phyloP scores from a whole-genome alignment of 2,113 vertebrate species.

The Otus sunia region DNA sequence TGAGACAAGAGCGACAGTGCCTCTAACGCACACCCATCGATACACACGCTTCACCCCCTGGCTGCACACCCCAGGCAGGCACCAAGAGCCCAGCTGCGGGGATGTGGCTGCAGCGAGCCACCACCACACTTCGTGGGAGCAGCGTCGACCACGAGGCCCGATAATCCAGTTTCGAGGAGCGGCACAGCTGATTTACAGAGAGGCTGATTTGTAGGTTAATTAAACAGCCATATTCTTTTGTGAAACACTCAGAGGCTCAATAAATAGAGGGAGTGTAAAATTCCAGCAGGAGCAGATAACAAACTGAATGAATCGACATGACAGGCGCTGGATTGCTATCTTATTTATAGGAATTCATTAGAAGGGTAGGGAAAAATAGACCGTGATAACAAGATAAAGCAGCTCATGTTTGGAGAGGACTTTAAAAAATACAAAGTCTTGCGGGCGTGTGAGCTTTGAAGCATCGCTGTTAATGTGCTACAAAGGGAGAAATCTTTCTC shows the following conservation, averaged over 20 bases:
- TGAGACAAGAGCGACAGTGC: background rate
- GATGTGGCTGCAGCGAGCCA: background rate
- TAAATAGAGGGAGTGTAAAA: slow-evolving; percentile 26
- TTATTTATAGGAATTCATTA: slow-evolving; percentile 62
- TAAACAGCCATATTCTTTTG: slow-evolving; percentile 58
- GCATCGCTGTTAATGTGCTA: fast-evolving
- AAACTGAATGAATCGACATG: slow-evolving; percentile 7
- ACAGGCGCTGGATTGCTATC: slow-evolving; percentile 28
- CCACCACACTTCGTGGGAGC: fast-evolving
- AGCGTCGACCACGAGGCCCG: fast-evolving
- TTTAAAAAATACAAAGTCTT: background rate
- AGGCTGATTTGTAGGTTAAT: slow-evolving; percentile 54
- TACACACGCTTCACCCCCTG: fast-evolving
- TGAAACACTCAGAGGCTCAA: background rate
- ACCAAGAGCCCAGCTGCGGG: background rate
- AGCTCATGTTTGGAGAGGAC: background rate
- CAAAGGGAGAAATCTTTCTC: background rate
- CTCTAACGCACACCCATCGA: background rate
- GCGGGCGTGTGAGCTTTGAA: background rate
- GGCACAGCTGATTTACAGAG: background rate
- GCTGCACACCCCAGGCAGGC: background rate
- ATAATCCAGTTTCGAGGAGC: background rate
- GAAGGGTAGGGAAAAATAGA: slow-evolving; percentile 24
- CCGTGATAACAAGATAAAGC: background rate
- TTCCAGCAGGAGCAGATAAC: slow-evolving; percentile 56